phyloP scores from a whole-genome alignment of 2,113 vertebrate genomes.

The Epinephelus lanceolatus region DNA sequence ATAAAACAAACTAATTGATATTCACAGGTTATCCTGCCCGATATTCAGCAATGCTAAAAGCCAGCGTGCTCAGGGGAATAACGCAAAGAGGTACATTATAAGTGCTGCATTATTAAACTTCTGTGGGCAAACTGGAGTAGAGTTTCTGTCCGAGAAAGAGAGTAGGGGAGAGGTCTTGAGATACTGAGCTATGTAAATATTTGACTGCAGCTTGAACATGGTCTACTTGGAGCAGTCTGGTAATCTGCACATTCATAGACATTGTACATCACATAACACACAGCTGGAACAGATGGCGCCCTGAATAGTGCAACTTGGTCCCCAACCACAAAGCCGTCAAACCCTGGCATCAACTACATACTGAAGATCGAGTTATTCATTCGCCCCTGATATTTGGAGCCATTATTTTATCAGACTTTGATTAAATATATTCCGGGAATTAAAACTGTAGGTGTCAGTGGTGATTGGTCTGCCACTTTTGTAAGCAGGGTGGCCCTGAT shows the following conservation, averaged over 20 bases:
- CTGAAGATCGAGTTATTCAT: not conserved
- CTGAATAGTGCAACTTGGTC: not conserved
- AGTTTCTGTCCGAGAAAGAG: slow-evolving; percentile 12
- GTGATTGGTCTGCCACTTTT: not conserved
- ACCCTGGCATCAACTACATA: not conserved
- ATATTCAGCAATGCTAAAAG: slow-evolving; percentile 52
- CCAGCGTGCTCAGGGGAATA: slow-evolving; percentile 20
- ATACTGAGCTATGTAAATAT: slow-evolving; percentile 19
- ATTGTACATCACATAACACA: not conserved
- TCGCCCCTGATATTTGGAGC: not conserved
- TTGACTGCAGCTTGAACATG: not conserved
- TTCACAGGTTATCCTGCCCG: slow-evolving; percentile 44
- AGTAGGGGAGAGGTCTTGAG: not conserved
- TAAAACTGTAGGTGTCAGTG: slow-evolving; percentile 13
- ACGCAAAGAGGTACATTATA: slow-evolving; percentile 49
- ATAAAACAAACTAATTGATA: slow-evolving; percentile 56
- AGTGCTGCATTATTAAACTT: slow-evolving; percentile 59
- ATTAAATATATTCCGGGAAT: not conserved
- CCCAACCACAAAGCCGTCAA: not conserved
- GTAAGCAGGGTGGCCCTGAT: not conserved
- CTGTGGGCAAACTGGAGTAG: slow-evolving; percentile 13
- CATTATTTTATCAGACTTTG: not conserved
- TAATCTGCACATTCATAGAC: slow-evolving; percentile 20
- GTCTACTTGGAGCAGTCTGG: not conserved
- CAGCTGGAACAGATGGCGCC: slow-evolving; percentile 1